Evolutionary conservation across 2,888 invertebrate species (phyloP).

Genomic region (Carpatolechia fugitivella): DNA sequence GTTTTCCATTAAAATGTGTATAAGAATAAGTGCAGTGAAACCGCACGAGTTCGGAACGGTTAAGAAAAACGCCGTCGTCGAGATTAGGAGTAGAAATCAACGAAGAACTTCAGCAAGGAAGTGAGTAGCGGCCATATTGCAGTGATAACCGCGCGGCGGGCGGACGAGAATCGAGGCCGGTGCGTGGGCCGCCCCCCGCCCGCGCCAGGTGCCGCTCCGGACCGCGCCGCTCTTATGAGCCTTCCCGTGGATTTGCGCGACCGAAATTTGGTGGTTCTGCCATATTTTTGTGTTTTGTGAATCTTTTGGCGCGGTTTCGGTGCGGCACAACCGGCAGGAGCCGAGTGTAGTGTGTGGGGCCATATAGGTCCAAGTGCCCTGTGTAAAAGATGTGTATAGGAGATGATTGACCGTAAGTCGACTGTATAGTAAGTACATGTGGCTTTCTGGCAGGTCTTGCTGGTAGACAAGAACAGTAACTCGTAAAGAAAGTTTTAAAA

Average conservation of each 20-base stretch:
- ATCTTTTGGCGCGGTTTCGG: conserved; percentile 67
- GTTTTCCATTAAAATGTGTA: conserved; percentile 80
- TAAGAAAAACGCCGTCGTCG: conserved; percentile 76
- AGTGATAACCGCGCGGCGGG: conserved; percentile 80
- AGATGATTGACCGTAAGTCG: conserved; percentile 71
- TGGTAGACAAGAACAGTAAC: not conserved
- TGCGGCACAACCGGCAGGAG: conserved; percentile 51
- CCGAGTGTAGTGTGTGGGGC: conserved; percentile 72
- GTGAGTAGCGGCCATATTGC: conserved; percentile 80
- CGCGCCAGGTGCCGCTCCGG: conserved; percentile 80
- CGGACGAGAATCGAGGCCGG: conserved; percentile 80
- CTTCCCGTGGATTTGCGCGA: conserved; percentile 80
- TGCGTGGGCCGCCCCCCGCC: conserved; percentile 80
- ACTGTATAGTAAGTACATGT: conserved; percentile 71
- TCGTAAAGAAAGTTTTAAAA: not conserved
- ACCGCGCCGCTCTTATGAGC: conserved; percentile 81
- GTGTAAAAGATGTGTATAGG: conserved; percentile 69
- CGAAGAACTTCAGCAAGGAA: conserved; percentile 80
- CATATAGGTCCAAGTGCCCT: conserved; percentile 67
- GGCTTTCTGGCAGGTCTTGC: conserved; percentile 45
- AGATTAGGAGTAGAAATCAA: conserved; percentile 79
- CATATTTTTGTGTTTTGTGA: conserved; percentile 70
- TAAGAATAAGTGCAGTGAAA: conserved; percentile 80
- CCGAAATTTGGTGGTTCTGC: conserved; percentile 73
- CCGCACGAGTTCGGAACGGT: conserved; percentile 79